Evolutionary conservation across 2,888 invertebrate species (phyloP).

Genomic region (Agrochola circellaris): DNA sequence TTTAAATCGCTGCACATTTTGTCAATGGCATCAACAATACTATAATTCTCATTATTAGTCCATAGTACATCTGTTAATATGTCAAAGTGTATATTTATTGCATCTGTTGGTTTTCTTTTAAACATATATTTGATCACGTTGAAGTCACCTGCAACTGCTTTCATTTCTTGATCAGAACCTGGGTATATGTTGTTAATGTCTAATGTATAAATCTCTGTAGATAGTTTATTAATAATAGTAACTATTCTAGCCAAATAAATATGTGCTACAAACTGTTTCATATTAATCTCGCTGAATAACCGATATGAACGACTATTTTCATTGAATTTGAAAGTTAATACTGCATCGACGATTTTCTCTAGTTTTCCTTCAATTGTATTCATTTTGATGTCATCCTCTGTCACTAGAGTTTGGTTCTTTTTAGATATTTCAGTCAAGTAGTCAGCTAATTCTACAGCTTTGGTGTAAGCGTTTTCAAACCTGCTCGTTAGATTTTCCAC

Average conservation of each 20-base stretch:
- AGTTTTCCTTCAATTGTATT: slow-evolving; percentile 77
- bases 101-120: slow-evolving; percentile 80
- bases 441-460: slow-evolving; percentile 72
- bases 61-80: slow-evolving; percentile 80
- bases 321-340: slow-evolving; percentile 79
- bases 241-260: slow-evolving; percentile 83
- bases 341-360: slow-evolving; percentile 73
- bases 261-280: slow-evolving; percentile 77
- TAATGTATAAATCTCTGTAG: slow-evolving; percentile 71
- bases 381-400: slow-evolving; percentile 71
- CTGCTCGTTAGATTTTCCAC: slow-evolving; percentile 79
- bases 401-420: slow-evolving; percentile 71
- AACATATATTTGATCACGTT: slow-evolving; percentile 76
- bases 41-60: slow-evolving; percentile 74
- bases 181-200: slow-evolving; percentile 65
- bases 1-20: slow-evolving; percentile 76
- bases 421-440: slow-evolving; percentile 73
- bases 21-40: slow-evolving; percentile 75
- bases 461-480: slow-evolving; percentile 78
- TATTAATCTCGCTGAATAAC: slow-evolving; percentile 78
- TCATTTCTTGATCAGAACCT: slow-evolving; percentile 69
- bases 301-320: slow-evolving; percentile 74
- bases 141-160: slow-evolving; percentile 73
- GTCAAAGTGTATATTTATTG: slow-evolving; percentile 82
- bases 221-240: slow-evolving; percentile 78